Evolutionary conservation across 2,113 vertebrate species (phyloP), one percentile per base, ranked within the genome.

Genomic region (Herpetotheres cachinnans): DNA sequence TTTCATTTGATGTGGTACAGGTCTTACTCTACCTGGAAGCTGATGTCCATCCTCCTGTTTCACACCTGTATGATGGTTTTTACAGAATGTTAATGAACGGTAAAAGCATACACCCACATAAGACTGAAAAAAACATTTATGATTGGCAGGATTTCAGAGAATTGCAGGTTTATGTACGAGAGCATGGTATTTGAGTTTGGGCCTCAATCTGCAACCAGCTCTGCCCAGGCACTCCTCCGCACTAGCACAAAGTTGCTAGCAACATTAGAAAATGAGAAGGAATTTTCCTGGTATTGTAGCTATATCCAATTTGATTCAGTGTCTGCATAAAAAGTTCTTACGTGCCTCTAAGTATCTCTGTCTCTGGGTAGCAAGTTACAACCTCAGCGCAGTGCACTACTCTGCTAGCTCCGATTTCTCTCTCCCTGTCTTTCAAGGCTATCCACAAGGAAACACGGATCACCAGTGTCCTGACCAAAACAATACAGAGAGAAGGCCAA

Each of bases 1-100:
- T 87, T 65, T 81, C 49, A 20, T 79, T 56, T 91, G 55, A 40
- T 34, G 67, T 8, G 56, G 32, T 17, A 72, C 46, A 24, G 1
- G 67, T 95, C 74, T 97, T 98, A 99, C 99, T 98, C 98, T 99
- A 99, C 99, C 99, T 99, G 99, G 98, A 87, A 99, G 98, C 96
- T 98, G 99, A 97, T 98, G 99, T 97, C 98, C 98, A 96, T 99
- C 99, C 98, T 99, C 98, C 98, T 98, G 98, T 98, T 99, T 98
- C 98, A 98, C 98, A 99, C 99, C 99, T 99, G 99, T 86, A 85
- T 98, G 98, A 98, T 91, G 97, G 98, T 99, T 98, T 98, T 98
- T 98, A 98, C 98, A 99, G 99, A 97, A 98, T 63, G 97, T 98
- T 99, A 99, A 98, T 98, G 98, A 98, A 71, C 94, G 77, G 97